Evolutionary conservation across 2,113 vertebrate genomes (phyloP).

Genomic region (Odocoileus hemionus): DNA sequence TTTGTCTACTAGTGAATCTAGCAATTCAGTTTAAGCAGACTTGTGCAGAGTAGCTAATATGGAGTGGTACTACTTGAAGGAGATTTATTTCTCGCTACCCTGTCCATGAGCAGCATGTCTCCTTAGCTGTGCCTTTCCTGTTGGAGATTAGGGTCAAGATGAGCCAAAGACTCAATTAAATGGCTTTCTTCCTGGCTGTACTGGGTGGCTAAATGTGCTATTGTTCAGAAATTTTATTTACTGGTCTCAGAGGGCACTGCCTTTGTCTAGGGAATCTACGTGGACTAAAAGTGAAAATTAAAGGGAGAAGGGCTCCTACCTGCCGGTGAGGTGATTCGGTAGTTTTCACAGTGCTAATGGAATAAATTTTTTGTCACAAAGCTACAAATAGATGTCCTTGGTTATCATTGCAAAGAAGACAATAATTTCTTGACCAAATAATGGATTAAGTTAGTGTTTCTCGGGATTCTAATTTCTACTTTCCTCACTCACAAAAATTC

Average conservation of each 20-base stretch:
- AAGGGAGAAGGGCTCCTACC: background rate
- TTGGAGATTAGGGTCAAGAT: background rate
- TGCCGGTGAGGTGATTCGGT: background rate
- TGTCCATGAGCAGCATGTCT: background rate
- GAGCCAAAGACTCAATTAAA: background rate
- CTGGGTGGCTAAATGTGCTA: background rate
- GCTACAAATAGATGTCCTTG: background rate
- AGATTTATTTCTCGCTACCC: background rate
- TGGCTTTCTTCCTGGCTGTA: background rate
- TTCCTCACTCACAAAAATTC: background rate
- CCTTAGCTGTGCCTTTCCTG: background rate
- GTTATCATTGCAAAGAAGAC: background rate
- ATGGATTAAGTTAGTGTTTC: background rate
- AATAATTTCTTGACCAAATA: background rate
- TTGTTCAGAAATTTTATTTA: background rate
- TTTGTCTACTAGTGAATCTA: conserved; percentile 15
- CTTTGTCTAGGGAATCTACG: background rate
- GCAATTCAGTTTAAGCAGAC: background rate
- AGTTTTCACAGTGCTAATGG: background rate
- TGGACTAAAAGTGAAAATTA: background rate
- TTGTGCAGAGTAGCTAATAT: background rate
- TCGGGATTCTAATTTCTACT: background rate
- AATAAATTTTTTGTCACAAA: background rate
- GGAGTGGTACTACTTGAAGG: background rate
- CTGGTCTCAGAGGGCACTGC: background rate